Percentiles rank a stretch among this genome's conserved stretches.
Evolutionary conservation across 1,140 invertebrate genomes (phyloP).

Genomic region (Drosophila arawakana): DNA sequence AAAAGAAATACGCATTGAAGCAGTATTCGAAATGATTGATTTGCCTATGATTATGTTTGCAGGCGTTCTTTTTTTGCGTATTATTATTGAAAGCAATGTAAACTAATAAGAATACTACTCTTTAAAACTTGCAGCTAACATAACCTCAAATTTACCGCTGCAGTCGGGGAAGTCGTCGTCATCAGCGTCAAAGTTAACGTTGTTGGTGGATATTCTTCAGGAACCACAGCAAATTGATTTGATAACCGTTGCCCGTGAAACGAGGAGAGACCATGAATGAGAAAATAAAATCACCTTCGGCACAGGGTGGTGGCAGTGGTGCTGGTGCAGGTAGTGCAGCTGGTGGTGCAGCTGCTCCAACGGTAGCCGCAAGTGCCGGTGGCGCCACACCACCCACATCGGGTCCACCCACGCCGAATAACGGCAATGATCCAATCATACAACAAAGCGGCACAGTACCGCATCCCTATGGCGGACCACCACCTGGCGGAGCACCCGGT

Average conservation of each 20-base stretch:
- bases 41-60: conserved; percentile 29
- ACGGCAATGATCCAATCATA: conserved; percentile 67
- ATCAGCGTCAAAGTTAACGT: conserved; percentile 74
- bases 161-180: conserved; percentile 74
- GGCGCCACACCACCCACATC: conserved; percentile 70
- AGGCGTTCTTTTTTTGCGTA: not conserved
- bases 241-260: conserved; percentile 33
- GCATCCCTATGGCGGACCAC: conserved; percentile 73
- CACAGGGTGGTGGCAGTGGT: conserved; percentile 62
- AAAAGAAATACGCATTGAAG: conserved; percentile 35
- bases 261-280: conserved; percentile 74
- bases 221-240: conserved; percentile 45
- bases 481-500: conserved; percentile 59
- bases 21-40: conserved; percentile 1
- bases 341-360: conserved; percentile 50
- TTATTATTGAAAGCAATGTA: conserved; percentile 18
- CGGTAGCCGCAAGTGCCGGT: conserved; percentile 35
- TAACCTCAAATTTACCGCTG: conserved; percentile 81
- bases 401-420: conserved; percentile 75
- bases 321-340: conserved; percentile 34
- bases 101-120: conserved; percentile 66
- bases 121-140: conserved; percentile 80
- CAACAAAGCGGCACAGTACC: conserved; percentile 59
- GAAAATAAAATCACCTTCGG: conserved; percentile 83
- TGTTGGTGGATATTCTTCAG: conserved; percentile 65